phyloP scores from a whole-genome alignment of 2,888 invertebrate species.

The Oscheius myriophilus region DNA sequence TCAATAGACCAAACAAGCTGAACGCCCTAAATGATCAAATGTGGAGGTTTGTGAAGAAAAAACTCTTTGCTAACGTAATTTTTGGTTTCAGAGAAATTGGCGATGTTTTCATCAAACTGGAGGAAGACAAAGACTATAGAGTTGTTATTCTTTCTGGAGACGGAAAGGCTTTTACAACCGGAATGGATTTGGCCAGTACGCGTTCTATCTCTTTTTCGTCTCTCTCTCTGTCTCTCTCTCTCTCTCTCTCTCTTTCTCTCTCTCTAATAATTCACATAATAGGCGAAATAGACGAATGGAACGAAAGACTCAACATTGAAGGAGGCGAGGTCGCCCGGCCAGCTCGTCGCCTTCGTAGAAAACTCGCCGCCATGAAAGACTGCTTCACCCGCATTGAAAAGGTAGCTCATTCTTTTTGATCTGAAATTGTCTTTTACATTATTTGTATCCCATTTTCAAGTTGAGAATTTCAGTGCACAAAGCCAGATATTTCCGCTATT shows the following conservation, averaged over 20 bases:
- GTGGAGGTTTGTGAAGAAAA: constrained; percentile 77
- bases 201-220: no score
- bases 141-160: constrained; percentile 85
- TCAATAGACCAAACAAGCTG: constrained; percentile 86
- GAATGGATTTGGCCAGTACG: constrained; percentile 78
- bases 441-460: not conserved
- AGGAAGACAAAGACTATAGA: constrained; percentile 83
- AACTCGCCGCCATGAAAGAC: constrained; percentile 49
- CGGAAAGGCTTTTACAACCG: constrained; percentile 88
- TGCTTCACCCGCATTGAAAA: constrained; percentile 55
- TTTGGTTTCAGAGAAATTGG: constrained; percentile 77
- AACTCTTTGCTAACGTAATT: not conserved
- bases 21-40: constrained; percentile 85
- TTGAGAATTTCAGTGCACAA: constrained; percentile 78
- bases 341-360: constrained; percentile 36
- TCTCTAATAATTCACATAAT: no score
- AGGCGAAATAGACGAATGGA: constrained; percentile 21
- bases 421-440: no score
- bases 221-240: no score
- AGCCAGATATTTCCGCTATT: constrained; percentile 88
- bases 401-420: no score
- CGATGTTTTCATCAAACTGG: constrained; percentile 82
- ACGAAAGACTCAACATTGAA: constrained; percentile 9
- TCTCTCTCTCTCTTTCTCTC: no score
- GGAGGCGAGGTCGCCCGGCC: constrained; percentile 43